A percentile compares a stretch with the other conserved stretches of the same genome.
These are phyloP conservation scores for Allobates femoralis DNA, from an alignment of 2,797 vertebrate species.

Conservation along the genomic window DNA sequence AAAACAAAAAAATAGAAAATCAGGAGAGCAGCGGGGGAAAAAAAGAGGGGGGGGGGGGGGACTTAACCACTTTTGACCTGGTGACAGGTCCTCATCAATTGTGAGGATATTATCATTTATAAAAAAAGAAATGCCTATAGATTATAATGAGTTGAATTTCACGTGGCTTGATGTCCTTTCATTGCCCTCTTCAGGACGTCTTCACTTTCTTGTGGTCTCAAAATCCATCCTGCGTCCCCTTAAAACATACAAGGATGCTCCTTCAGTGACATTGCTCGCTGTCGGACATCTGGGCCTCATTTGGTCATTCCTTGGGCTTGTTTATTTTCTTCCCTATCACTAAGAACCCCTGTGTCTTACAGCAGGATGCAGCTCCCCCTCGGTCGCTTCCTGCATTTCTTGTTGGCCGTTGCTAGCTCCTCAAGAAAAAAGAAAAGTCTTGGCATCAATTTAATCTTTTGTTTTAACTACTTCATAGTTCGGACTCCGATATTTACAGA, in stretches of 20 bases:
- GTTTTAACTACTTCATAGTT: conserved; percentile 23
- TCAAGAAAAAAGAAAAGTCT: conserved; percentile 18
- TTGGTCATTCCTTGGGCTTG: conserved; percentile 54
- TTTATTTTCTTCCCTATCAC: conserved; percentile 56
- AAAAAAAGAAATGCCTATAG: neutral
- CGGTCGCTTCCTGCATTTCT: conserved; percentile 59
- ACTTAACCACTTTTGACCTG: no score
- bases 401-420: conserved; percentile 49
- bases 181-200: conserved; percentile 10
- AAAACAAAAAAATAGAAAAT: no score
- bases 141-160: neutral
- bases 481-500: neutral
- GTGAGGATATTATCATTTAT: neutral
- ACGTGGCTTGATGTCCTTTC: neutral
- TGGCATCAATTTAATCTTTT: conserved; percentile 50
- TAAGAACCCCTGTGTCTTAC: conserved; percentile 55
- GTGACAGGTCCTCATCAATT: no score
- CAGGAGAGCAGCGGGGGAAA: no score
- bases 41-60: no score
- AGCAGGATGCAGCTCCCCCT: conserved; percentile 58
- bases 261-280: conserved; percentile 24
- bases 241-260: conserved; percentile 39
- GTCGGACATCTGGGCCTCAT: conserved; percentile 57
- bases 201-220: neutral
- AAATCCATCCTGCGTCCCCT: neutral